Evolutionary conservation across 2,113 vertebrate genomes (phyloP).

Genomic region (Mesocricetus auratus): DNA sequence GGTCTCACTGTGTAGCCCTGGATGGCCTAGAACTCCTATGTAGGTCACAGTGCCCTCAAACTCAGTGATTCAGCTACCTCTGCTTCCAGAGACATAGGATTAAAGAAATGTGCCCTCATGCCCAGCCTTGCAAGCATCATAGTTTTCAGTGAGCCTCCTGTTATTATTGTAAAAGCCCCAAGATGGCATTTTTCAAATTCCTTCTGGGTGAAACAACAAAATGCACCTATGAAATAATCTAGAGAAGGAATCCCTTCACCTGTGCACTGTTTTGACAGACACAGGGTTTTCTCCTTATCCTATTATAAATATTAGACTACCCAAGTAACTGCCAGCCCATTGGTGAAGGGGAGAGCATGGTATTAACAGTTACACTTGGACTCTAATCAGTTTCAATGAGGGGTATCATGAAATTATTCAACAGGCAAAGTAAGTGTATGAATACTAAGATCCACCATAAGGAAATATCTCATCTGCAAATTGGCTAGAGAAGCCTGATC

Average conservation of each 20-base stretch:
- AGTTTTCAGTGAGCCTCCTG: not conserved
- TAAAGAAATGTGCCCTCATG: not conserved
- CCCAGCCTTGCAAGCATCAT: not conserved
- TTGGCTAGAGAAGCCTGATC: not conserved
- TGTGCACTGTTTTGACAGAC: not conserved
- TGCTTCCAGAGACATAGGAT: not conserved
- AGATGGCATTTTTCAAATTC: not conserved
- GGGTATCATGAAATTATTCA: not conserved
- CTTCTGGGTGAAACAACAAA: not conserved
- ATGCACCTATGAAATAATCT: not conserved
- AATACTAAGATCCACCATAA: not conserved
- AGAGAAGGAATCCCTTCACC: not conserved
- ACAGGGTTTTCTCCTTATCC: not conserved
- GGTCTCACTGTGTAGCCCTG: not conserved
- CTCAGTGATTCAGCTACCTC: not conserved
- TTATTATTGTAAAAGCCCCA: not conserved
- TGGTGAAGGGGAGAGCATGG: not conserved
- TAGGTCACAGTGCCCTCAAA: not conserved
- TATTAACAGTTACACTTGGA: not conserved
- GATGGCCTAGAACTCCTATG: not conserved
- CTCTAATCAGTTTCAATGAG: not conserved
- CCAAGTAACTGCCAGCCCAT: not conserved
- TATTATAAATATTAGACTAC: not conserved
- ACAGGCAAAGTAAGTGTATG: not conserved
- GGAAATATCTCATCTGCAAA: not conserved